Base-by-base conservation (phyloP, 1,140 invertebrate genomes). In the Trachymyrmex septentrionalis region DNA sequence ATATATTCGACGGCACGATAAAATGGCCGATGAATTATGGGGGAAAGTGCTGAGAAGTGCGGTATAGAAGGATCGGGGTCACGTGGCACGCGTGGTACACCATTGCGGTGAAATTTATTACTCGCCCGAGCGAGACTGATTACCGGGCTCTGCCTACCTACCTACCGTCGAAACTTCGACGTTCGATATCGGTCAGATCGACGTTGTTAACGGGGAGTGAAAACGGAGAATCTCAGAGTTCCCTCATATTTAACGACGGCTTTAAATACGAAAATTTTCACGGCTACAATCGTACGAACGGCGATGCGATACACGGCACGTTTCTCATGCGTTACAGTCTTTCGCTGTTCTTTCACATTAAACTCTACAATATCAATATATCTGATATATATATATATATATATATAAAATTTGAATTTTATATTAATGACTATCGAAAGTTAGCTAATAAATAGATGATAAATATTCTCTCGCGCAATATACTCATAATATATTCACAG, bases 21-120 rank as follows among this genome's bases (percentile, higher is more conserved):
- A 90, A 90, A 89, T 87, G 89, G 84, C 80, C 88, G 89, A 92
- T 88, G 91, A 91, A 86, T 90, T 90, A 88, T 85, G 86, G 80
- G 86, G 75, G 55, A 55, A 44, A 85, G 86, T 80, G 78, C 63
- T 78, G 85, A 67, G 67, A 84, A 82, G 50, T 21, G 69, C 59
- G 85, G 44, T 84, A 76, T 71, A 50, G 30, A 57, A 80, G 66
- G 75, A 87, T 85, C 71, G 76, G 55, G 86, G 89, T 92, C 91
- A 92, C 91, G 91, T 91, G 91, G 86, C 85, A 71, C 76, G 69
- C 75, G 59, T 30, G 66, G 78, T 89, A 61, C 75, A 80, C 71
- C 89, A 81, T 78, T 90, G 91, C 85, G 80, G 87, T 85, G 85
- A 92, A 91, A 92, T 91, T 92, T 92, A 92, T 92, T 92, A 89